phyloP scores from a whole-genome alignment of 2,888 invertebrate species.

The Euclidia mi region DNA sequence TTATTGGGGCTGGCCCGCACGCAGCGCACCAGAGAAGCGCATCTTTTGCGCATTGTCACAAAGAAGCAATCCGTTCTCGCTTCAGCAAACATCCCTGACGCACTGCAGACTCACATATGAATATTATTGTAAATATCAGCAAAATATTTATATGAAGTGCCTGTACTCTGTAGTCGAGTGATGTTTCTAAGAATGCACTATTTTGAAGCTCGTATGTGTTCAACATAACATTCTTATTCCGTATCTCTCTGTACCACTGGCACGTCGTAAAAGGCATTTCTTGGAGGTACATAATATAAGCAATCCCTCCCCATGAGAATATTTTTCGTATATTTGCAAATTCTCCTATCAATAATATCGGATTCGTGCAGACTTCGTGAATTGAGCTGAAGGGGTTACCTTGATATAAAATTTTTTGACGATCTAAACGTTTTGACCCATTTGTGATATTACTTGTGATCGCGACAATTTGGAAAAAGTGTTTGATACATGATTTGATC shows the following conservation, averaged over 20 bases:
- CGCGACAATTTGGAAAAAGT: too few relatives aligned
- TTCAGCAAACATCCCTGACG: too few relatives aligned
- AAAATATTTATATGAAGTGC: slow-evolving; percentile 4
- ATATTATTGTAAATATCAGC: too few relatives aligned
- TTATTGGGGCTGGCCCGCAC: too few relatives aligned
- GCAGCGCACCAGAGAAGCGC: too few relatives aligned
- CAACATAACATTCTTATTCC: too few relatives aligned
- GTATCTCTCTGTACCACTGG: slow-evolving; percentile 44
- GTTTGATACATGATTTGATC: too few relatives aligned
- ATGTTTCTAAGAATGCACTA: slow-evolving; percentile 39
- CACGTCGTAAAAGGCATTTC: slow-evolving; percentile 47
- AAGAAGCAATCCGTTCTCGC: too few relatives aligned
- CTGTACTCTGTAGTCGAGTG: slow-evolving; percentile 6
- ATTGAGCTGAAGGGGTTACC: slow-evolving; percentile 44
- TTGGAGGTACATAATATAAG: slow-evolving; percentile 44
- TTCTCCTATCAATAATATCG: slow-evolving; percentile 56
- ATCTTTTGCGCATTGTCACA: too few relatives aligned
- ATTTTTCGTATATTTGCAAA: slow-evolving; percentile 60
- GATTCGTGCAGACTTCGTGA: slow-evolving; percentile 40
- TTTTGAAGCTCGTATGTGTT: slow-evolving; percentile 27
- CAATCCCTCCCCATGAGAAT: slow-evolving; percentile 50
- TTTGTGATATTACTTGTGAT: slow-evolving; percentile 14
- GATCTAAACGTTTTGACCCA: slow-evolving; percentile 34
- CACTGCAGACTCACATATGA: too few relatives aligned
- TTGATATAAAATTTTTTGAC: slow-evolving; percentile 40